phyloP scores from a whole-genome alignment of 2,797 vertebrate genomes.

The Rachycentron canadum region DNA sequence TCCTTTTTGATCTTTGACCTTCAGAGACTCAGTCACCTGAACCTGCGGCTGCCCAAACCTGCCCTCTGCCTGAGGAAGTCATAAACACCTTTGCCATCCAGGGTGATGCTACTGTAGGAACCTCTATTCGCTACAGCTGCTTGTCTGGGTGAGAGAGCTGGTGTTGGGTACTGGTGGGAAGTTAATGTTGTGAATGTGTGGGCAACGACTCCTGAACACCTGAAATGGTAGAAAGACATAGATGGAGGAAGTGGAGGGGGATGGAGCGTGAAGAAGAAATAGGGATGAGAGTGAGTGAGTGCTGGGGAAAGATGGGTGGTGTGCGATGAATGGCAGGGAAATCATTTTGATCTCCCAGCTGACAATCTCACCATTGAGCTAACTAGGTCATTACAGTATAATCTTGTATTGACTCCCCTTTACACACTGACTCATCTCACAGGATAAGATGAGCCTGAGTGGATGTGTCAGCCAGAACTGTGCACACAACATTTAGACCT shows the following conservation, averaged over 20 bases:
- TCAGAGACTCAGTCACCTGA: constrained; percentile 56
- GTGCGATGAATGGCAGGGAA: constrained; percentile 74
- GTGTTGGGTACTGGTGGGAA: neutral
- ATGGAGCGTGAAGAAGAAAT: constrained; percentile 70
- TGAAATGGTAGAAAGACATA: constrained; percentile 63
- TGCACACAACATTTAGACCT: constrained; percentile 55
- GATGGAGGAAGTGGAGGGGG: constrained; percentile 67
- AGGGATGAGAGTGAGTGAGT: too few species aligned
- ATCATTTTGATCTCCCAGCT: constrained; percentile 75
- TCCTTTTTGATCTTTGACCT: constrained; percentile 16
- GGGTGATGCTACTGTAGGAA: constrained; percentile 74
- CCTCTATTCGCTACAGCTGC: constrained; percentile 84
- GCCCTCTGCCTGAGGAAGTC: constrained; percentile 80
- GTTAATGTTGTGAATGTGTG: constrained; percentile 44
- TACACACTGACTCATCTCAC: constrained; percentile 75
- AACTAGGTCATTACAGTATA: constrained; percentile 79
- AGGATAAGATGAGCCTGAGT: constrained; percentile 67
- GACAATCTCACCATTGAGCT: constrained; percentile 66
- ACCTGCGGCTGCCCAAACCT: constrained; percentile 42
- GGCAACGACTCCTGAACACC: constrained; percentile 50
- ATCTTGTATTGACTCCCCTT: constrained; percentile 76
- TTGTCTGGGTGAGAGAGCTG: constrained; percentile 81
- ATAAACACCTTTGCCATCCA: constrained; percentile 76
- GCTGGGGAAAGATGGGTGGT: constrained; percentile 44
- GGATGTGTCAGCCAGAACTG: constrained; percentile 76